These are phyloP conservation scores for Torymus aiolomorphi DNA, from an alignment of 2,888 invertebrate genomes.

Conservation along the genomic window DNA sequence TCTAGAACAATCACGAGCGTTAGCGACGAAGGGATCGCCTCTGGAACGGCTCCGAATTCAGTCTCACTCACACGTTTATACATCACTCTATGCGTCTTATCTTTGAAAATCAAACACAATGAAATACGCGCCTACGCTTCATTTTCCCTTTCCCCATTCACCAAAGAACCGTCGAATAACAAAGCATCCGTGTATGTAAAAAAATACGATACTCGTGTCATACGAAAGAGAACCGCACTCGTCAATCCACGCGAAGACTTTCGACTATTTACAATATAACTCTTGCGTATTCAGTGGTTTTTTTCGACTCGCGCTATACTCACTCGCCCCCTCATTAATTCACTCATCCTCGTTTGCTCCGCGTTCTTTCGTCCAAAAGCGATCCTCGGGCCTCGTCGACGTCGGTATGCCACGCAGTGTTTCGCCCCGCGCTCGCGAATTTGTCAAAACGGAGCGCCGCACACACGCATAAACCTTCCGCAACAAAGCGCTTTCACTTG, in stretches of 20 bases:
- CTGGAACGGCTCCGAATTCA: conserved; percentile 60
- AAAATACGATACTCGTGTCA: conserved; percentile 26
- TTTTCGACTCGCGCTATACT: no score
- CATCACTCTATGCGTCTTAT: not conserved
- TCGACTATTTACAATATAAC: conserved; percentile 50
- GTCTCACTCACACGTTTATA: no score
- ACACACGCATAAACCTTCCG: conserved; percentile 26
- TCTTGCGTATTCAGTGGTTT: conserved; percentile 13
- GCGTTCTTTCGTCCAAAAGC: conserved; percentile 33
- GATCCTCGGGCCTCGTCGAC: conserved; percentile 22
- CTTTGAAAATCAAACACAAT: not conserved
- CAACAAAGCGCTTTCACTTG: conserved; percentile 39
- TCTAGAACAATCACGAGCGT: conserved; percentile 73
- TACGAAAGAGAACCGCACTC: conserved; percentile 15
- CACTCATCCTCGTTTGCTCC: not conserved
- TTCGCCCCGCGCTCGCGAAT: conserved; percentile 17
- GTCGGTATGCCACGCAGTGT: not conserved
- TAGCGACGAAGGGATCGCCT: conserved; percentile 72
- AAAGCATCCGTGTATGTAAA: conserved; percentile 28
- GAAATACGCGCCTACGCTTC: conserved; percentile 9
- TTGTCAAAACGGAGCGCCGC: conserved; percentile 27
- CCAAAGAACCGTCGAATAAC: conserved; percentile 26
- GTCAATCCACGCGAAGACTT: conserved; percentile 32
- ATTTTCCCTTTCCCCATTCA: not conserved
- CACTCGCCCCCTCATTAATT: not conserved